Base-by-base conservation (phyloP, 1,140 invertebrate species). In the Gryon sp. region DNA sequence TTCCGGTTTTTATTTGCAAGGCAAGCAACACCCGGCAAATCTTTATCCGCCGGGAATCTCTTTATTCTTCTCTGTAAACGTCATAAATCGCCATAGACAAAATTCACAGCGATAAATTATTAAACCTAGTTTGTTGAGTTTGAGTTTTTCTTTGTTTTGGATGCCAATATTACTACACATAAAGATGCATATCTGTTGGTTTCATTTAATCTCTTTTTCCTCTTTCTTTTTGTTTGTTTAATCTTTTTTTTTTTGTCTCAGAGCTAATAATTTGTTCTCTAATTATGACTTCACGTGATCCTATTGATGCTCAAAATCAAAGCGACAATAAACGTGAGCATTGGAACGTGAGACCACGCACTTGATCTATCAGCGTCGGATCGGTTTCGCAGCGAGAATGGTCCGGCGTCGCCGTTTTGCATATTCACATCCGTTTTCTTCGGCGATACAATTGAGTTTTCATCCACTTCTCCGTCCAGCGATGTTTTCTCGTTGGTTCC, bases 351-450 rank as follows among this genome's bases (percentile, higher is more conserved):
- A 0, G 15, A 1, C 0, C 19, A 12, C 19, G 55, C n/a, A 8
- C 16, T 24, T 1, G 72, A 79, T 0, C 76, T 16, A 8, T 30
- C 41, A 5, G 24, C 26, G 0, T 82, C 83, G 11, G 80, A 76
- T 20, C 87, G 85, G 18, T 86, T 80, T n/a, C 88, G 83, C 5
- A 87, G 68, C 0, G 86, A 87, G 8, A 81, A 16, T 0, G 88
- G 86, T 4, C 82, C 82, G 4, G 82, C 80, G 46, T 86, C 83
- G 26, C 87, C 84, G 32, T 63, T 79, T 8, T 86, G 86, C 76
- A 86, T 82, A 2, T 70, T 81, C 1, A 76, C 34, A 15, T 85
- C 85, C 0, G 57, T 52, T n/a, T 83, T 86, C 28, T 83, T 82
- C n/a, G 75, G 82, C 0, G 84, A 53, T 16, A 83, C 22, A 1